These are phyloP conservation scores for Peromyscus californicus DNA, from an alignment of 2,113 vertebrate genomes.

Conservation along the genomic window DNA sequence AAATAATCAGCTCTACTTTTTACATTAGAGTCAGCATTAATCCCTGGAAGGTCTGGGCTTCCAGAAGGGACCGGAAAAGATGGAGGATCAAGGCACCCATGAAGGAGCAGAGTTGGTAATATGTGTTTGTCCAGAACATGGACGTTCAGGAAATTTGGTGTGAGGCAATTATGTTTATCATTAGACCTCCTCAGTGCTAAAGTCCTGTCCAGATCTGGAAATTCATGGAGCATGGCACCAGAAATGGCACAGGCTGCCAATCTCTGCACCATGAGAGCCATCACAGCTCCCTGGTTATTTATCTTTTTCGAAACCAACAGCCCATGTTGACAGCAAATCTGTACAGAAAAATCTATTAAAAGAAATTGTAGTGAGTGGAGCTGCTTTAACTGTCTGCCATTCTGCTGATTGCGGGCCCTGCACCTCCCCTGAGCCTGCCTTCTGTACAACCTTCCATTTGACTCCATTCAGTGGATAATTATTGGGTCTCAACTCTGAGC, in stretches of 20 bases:
- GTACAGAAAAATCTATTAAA: conserved; percentile 73
- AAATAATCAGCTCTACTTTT: neutral
- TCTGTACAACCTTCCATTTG: conserved; percentile 58
- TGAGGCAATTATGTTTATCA: neutral
- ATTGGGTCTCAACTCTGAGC: conserved; percentile 22
- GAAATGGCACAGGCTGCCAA: conserved; percentile 6
- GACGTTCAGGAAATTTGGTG: neutral
- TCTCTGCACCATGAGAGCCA: neutral
- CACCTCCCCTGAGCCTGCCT: conserved; percentile 50
- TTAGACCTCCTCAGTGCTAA: neutral
- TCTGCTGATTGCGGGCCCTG: conserved; percentile 60
- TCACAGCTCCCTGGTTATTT: neutral
- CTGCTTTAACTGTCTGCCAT: conserved; percentile 61
- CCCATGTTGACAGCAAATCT: conserved; percentile 76
- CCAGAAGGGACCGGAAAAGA: neutral
- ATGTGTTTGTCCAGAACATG: neutral
- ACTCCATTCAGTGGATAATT: conserved; percentile 69
- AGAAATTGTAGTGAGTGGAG: conserved; percentile 77
- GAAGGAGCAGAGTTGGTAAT: neutral
- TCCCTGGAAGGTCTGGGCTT: neutral
- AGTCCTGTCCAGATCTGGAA: neutral
- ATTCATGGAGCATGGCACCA: neutral
- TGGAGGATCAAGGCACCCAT: neutral
- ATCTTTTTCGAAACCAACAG: conserved; percentile 46
- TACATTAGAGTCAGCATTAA: neutral